Conservation (phyloP, 2,888 invertebrate species). For the Calameuta filiformis region DNA sequence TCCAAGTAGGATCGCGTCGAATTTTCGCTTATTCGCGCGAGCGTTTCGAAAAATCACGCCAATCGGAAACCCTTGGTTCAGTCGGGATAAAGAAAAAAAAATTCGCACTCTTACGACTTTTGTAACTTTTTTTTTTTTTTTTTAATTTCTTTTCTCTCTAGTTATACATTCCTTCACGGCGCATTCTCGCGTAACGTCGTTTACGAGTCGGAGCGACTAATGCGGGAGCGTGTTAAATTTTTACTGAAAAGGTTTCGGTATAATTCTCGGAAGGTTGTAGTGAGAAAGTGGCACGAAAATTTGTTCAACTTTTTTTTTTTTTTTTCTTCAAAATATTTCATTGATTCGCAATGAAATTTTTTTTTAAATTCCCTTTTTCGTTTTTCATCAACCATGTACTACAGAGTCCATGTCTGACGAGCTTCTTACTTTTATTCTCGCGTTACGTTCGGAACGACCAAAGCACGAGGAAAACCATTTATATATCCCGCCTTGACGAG, state of each 20-base stretch:
- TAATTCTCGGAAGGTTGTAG: slow-evolving; percentile 43
- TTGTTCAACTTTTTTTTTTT: slow-evolving; percentile 10
- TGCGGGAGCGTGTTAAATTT: background rate
- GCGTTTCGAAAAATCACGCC: too few species aligned
- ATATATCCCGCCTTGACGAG: too few species aligned
- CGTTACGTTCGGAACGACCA: too few species aligned
- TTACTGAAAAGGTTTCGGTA: background rate
- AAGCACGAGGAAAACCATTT: too few species aligned
- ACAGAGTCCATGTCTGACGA: background rate
- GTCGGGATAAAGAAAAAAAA: background rate
- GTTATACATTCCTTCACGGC: background rate
- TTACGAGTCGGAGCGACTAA: too few species aligned
- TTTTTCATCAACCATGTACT: background rate
- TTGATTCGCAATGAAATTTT: background rate
- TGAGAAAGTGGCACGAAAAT: slow-evolving; percentile 45
- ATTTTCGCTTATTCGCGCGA: too few species aligned
- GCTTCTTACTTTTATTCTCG: too few species aligned
- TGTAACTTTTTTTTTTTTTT: slow-evolving; percentile 10
- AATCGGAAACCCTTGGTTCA: too few species aligned
- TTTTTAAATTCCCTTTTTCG: background rate
- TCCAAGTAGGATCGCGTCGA: too few species aligned
- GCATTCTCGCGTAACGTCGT: too few species aligned
- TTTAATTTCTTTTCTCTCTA: background rate
- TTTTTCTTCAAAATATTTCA: background rate
- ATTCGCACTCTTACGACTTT: background rate